Base-by-base conservation (phyloP, 2,113 vertebrate genomes). In the Caloenas nicobarica region DNA sequence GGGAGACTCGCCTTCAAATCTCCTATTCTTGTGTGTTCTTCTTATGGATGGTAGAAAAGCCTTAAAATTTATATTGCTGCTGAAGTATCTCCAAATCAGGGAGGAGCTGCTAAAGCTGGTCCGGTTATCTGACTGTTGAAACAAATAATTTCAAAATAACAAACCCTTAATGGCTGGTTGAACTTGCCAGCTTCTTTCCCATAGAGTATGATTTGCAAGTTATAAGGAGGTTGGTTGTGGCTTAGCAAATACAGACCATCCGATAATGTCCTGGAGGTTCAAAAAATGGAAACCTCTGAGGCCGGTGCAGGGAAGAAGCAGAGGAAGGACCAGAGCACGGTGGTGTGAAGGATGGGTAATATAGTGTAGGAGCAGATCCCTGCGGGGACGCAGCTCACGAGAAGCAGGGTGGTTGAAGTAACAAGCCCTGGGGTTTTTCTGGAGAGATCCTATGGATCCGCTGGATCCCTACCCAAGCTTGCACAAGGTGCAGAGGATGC, bases 401-500 rank as follows among this genome's bases (percentile, higher is more conserved):
- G 50, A 29, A 56, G 28, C 29, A n/a, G n/a, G 54, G 53, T 22
- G 3, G 26, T 15, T 28, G 73, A 40, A 57, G 36, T 7, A 31
- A 42, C 51, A 54, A 57, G 60, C 34, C 50, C 16, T 36, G 42
- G 53, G 76, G 17, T 68, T 79, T 88, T 34, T 57, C 57, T 28
- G 2, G 51, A 29, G 17, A 34, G 38, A 22, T 31, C 34, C n/a
- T 13, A 23, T 33, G 29, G 5, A 13, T 16, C 50, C 56, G 23
- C 71, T 17, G 17, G 5, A 10, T 33, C 65, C 82, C 46, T 0
- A 5, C 11, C 13, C 16, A 13, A 66, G 10, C 53, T 61, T 5
- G 16, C 51, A 16, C 21, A 1, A 25, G 0, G 3, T 46, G 72
- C 12, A 0, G 2, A n/a, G 16, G 70, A 5, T 25, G 25, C 38